phyloP scores from a whole-genome alignment of 1,140 invertebrate genomes.

The Aphaenogaster floridana region DNA sequence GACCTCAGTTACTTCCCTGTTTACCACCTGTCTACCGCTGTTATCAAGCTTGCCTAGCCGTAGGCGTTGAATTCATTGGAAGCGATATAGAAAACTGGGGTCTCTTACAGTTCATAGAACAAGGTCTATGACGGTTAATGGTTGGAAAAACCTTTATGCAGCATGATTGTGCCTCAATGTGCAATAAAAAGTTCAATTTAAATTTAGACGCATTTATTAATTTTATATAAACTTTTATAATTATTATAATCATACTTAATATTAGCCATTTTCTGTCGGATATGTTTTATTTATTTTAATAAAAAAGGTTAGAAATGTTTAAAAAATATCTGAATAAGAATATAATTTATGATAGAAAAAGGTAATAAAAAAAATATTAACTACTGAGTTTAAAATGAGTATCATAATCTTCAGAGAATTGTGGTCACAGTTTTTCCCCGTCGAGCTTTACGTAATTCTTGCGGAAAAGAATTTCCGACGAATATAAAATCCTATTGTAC shows the following conservation, averaged over 20 bases:
- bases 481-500: conserved; percentile 38
- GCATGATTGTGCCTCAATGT: not conserved
- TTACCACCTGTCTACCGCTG: conserved; percentile 52
- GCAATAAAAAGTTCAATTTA: not conserved
- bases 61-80: conserved; percentile 60
- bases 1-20: conserved; percentile 52
- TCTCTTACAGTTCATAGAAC: conserved; percentile 37
- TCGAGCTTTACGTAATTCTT: conserved; percentile 31
- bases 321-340: not conserved
- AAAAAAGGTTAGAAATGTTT: not conserved
- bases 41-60: conserved; percentile 56
- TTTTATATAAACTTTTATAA: not conserved
- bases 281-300: not conserved
- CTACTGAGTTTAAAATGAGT: not conserved
- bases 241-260: not conserved
- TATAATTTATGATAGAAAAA: not conserved
- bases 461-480: conserved; percentile 31
- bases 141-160: conserved; percentile 28
- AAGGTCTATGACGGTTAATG: conserved; percentile 25
- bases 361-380: conserved; percentile 1
- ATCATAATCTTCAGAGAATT: conserved; percentile 14
- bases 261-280: not conserved
- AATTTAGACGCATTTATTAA: conserved; percentile 12
- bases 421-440: not conserved
- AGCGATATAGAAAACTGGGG: conserved; percentile 27